Evolutionary conservation across 2,113 vertebrate genomes (phyloP).

Genomic region (Oryzias melastigma): DNA sequence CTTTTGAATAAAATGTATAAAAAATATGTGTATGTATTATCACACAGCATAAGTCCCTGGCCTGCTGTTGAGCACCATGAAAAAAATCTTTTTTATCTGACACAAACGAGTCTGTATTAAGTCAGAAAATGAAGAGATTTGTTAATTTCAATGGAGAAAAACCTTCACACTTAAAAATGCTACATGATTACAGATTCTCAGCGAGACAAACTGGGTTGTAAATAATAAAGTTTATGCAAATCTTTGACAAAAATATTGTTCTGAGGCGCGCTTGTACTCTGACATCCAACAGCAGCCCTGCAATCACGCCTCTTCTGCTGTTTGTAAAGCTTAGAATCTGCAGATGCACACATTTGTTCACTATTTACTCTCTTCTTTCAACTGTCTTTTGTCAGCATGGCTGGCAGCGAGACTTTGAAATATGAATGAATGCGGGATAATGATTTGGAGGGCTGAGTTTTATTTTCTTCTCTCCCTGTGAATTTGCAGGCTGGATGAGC

Average conservation of each 20-base stretch:
- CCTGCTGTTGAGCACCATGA: too few species aligned
- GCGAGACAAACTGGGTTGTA: conserved; percentile 10
- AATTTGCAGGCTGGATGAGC: conserved; percentile 50
- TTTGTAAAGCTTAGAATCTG: conserved; percentile 46
- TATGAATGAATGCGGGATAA: conserved; percentile 58
- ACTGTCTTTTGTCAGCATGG: conserved; percentile 50
- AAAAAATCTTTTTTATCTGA: neutral
- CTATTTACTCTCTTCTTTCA: conserved; percentile 51
- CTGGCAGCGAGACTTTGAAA: conserved; percentile 51
- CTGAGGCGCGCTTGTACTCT: conserved; percentile 6
- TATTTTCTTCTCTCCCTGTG: conserved; percentile 40
- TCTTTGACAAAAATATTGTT: conserved; percentile 23
- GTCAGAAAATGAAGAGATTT: too few species aligned
- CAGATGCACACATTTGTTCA: conserved; percentile 28
- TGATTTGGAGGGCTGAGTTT: conserved; percentile 46
- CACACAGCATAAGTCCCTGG: too few species aligned
- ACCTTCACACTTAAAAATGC: too few species aligned
- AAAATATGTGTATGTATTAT: too few species aligned
- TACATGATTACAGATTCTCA: conserved; percentile 7
- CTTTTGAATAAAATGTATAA: too few species aligned
- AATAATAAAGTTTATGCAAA: conserved; percentile 11
- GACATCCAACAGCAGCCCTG: conserved; percentile 12
- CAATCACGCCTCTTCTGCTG: conserved; percentile 25
- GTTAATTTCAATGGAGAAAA: too few species aligned
- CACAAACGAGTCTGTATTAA: conserved; percentile 3